Conservation (phyloP, 2,113 vertebrate genomes). For the Elephas maximus region DNA sequence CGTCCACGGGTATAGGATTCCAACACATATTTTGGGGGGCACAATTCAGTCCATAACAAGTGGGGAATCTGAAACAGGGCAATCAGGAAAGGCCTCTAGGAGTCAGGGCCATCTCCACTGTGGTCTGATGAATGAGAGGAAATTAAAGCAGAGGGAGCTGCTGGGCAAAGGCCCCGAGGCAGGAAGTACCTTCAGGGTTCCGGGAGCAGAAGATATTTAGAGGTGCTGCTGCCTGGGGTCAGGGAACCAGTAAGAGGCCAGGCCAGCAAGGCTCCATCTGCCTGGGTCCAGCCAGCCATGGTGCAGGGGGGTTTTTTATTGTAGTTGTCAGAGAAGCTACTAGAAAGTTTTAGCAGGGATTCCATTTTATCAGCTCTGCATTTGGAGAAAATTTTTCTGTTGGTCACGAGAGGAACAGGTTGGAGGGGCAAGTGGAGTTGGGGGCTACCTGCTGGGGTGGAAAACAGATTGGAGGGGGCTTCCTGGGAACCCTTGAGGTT, state of each 20-base stretch:
- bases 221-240: rapidly evolving
- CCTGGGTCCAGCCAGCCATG: background rate
- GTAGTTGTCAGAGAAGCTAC: background rate
- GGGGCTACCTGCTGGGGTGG: background rate
- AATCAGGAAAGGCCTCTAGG: background rate
- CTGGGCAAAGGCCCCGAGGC: background rate
- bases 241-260: rapidly evolving
- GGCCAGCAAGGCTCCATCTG: rapidly evolving
- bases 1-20: background rate
- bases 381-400: background rate
- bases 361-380: background rate
- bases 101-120: background rate
- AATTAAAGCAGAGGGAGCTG: background rate
- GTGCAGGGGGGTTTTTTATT: rapidly evolving
- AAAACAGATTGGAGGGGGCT: background rate
- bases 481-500: background rate
- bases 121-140: too few species aligned
- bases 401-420: background rate
- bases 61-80: rapidly evolving
- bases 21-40: background rate
- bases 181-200: background rate
- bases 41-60: background rate
- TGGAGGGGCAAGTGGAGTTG: rapidly evolving
- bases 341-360: background rate
- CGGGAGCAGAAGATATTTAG: background rate